Conservation (phyloP, 2,888 invertebrate species). For the Acleris holmiana region DNA sequence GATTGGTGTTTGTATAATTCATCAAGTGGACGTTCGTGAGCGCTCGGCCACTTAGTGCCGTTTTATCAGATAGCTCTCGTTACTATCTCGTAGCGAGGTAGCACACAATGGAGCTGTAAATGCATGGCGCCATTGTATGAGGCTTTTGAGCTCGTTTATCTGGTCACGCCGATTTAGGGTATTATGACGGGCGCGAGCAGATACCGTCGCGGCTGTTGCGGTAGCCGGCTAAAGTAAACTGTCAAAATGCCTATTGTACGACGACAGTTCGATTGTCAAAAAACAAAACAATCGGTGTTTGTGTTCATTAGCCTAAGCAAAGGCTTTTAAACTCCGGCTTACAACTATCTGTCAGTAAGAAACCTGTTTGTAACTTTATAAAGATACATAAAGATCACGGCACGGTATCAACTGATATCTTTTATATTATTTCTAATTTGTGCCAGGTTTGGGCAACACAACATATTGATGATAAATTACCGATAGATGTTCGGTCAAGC, state of each 20-base stretch:
- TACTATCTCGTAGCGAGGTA: conserved; percentile 56
- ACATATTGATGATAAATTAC: conserved; percentile 20
- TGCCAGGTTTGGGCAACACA: conserved; percentile 18
- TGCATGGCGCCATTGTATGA: conserved; percentile 66
- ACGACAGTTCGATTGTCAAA: conserved; percentile 42
- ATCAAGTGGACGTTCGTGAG: conserved; percentile 69
- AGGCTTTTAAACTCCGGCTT: conserved; percentile 1
- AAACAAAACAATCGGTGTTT: conserved; percentile 37
- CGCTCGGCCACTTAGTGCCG: conserved; percentile 72
- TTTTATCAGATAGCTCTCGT: conserved; percentile 70
- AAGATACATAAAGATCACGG: conserved; percentile 6
- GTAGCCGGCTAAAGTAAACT: conserved; percentile 40
- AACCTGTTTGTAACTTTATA: conserved; percentile 5
- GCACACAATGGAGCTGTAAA: conserved; percentile 72
- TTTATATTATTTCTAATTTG: conserved; percentile 22
- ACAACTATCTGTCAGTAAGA: neutral
- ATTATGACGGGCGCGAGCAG: conserved; percentile 49
- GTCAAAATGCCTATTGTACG: conserved; percentile 47
- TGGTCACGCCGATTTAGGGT: conserved; percentile 55
- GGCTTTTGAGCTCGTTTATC: conserved; percentile 58
- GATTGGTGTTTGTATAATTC: conserved; percentile 84
- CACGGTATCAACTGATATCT: neutral
- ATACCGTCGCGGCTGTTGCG: conserved; percentile 38
- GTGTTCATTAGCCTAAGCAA: conserved; percentile 28
- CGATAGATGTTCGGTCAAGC: conserved; percentile 25